Evolutionary conservation across 2,113 vertebrate genomes (phyloP).

Genomic region (Piliocolobus tephrosceles): DNA sequence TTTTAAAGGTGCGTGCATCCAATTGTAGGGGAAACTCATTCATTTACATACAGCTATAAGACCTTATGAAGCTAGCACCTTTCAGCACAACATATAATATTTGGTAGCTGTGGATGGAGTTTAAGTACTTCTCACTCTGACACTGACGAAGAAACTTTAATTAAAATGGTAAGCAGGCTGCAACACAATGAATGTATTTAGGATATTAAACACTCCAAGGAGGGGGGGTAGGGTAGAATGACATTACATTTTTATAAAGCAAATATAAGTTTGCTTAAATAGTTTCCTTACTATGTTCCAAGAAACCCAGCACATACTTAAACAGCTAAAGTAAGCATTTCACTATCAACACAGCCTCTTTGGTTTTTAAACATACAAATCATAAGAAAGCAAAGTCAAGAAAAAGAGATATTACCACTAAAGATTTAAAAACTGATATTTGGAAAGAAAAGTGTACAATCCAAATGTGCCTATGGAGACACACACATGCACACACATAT

Average conservation of each 20-base stretch:
- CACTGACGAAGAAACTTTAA: constrained; percentile 63
- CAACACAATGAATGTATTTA: constrained; percentile 9
- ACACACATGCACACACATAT: neutral
- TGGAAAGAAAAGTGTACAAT: constrained; percentile 53
- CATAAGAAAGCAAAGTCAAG: constrained; percentile 70
- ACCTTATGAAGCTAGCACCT: neutral
- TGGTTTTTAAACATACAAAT: constrained; percentile 62
- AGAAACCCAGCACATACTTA: constrained; percentile 61
- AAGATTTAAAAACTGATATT: constrained; percentile 56
- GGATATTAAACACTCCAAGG: neutral
- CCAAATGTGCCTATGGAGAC: neutral
- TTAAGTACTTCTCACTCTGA: constrained; percentile 42
- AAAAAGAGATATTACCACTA: neutral
- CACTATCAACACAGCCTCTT: constrained; percentile 39
- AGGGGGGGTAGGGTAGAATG: neutral
- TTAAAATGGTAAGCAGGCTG: constrained; percentile 59
- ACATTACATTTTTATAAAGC: constrained; percentile 78
- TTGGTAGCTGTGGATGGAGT: constrained; percentile 55
- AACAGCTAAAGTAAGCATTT: neutral
- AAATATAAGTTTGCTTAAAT: constrained; percentile 82
- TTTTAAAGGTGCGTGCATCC: neutral
- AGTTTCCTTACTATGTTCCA: constrained; percentile 68
- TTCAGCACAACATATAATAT: neutral
- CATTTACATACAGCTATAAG: neutral
- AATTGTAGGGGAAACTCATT: neutral